Evolutionary conservation across 2,113 vertebrate genomes (phyloP).

Genomic region (Pao palembangensis): DNA sequence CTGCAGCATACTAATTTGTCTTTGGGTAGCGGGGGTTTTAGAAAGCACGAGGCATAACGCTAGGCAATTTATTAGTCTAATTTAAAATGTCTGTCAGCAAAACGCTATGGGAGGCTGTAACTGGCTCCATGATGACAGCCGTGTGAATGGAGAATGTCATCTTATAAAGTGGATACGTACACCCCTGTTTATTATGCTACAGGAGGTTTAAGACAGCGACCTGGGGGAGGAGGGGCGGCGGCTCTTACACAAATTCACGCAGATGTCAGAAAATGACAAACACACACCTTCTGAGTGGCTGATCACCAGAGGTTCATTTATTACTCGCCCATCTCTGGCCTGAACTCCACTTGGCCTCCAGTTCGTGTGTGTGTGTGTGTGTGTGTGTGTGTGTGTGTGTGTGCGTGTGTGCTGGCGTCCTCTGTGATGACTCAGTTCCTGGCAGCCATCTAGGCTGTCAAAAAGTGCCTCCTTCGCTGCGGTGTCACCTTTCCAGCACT

Average conservation of each 20-base stretch:
- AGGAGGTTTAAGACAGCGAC: slow-evolving; percentile 34
- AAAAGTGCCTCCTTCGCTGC: slow-evolving; percentile 11
- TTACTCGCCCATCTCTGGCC: slow-evolving; percentile 17
- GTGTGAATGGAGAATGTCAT: slow-evolving; percentile 59
- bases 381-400: not conserved
- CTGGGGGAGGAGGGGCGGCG: slow-evolving; percentile 8
- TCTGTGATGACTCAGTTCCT: slow-evolving; percentile 24
- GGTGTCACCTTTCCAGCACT: slow-evolving; percentile 25
- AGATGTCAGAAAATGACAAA: slow-evolving; percentile 29
- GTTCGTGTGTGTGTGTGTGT: slow-evolving; percentile 8
- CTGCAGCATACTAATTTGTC: slow-evolving; percentile 76
- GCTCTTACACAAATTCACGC: slow-evolving; percentile 30
- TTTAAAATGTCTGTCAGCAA: slow-evolving; percentile 70
- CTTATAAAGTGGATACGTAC: slow-evolving; percentile 53
- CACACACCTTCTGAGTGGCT: slow-evolving; percentile 20
- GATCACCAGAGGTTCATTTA: slow-evolving; percentile 37
- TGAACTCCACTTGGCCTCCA: slow-evolving; percentile 16
- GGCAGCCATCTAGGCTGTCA: slow-evolving; percentile 11
- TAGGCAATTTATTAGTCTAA: slow-evolving; percentile 70
- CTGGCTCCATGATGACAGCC: slow-evolving; percentile 59
- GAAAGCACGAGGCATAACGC: slow-evolving; percentile 50
- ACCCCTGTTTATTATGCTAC: slow-evolving; percentile 53
- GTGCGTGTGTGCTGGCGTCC: not conserved
- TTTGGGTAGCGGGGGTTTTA: slow-evolving; percentile 58
- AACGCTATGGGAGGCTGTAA: slow-evolving; percentile 57